phyloP scores from a whole-genome alignment of 2,113 vertebrate genomes.

The Tylochromis polylepis region DNA sequence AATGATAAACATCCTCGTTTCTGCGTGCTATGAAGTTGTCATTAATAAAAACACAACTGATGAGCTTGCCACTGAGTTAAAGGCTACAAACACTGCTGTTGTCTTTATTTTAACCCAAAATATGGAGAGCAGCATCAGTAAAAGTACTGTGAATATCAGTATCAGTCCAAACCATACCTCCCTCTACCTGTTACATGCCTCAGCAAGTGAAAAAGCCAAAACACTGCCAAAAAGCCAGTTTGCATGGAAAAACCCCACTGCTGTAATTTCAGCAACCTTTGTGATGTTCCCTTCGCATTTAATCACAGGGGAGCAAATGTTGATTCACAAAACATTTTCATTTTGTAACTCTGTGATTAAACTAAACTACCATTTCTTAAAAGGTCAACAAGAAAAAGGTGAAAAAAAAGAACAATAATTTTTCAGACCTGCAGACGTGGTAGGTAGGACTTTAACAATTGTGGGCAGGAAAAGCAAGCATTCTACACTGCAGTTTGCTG shows the following conservation, averaged over 20 bases:
- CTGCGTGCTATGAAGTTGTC: neutral
- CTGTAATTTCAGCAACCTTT: constrained; percentile 36
- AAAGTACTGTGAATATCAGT: neutral
- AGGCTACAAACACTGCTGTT: neutral
- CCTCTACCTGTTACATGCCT: neutral
- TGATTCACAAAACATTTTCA: constrained; percentile 20
- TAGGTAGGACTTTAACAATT: neutral
- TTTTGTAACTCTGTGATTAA: constrained; percentile 6
- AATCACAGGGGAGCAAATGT: constrained; percentile 2
- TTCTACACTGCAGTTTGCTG: neutral
- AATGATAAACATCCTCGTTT: neutral
- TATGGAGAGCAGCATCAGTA: neutral
- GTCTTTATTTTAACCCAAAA: neutral
- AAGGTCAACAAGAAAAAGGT: neutral
- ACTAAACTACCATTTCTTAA: neutral
- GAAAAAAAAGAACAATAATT: neutral
- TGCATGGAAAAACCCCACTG: constrained; percentile 24
- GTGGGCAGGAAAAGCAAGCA: neutral
- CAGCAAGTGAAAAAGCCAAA: neutral
- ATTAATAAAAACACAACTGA: neutral
- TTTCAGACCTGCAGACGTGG: neutral
- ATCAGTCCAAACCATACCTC: neutral
- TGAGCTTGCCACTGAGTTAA: neutral
- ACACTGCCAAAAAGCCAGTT: neutral
- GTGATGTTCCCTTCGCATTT: constrained; percentile 28